Evolutionary conservation across 1,140 invertebrate species (phyloP), one percentile per base, ranked within the genome.

Genomic region (Drosophila sulfurigaster): DNA sequence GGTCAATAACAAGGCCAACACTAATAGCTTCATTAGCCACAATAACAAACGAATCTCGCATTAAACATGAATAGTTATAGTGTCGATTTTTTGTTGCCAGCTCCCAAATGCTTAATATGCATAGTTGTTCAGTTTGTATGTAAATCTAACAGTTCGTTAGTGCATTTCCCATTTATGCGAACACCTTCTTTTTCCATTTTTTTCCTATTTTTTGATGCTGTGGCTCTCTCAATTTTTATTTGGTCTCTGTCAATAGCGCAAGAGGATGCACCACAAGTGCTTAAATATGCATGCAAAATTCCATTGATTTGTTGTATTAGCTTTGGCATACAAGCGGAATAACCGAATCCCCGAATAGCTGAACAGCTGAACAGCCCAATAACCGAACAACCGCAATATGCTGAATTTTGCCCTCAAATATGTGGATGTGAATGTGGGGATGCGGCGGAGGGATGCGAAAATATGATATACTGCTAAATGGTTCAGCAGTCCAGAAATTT

Each of bases 21-120:
- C 82, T 85, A 85, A 81, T 86, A 81, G 78, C 78, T 85, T 85
- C 82, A 85, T 85, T 85, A 85, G 75, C 81, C 74, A 43, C 54
- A 57, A 57, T 57, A 60, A 67, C 49, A 56, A 25, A 38, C 56
- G 25, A 51, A 73, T 32, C 30, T 38, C 16, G 20, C 52, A 32
- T 64, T 32, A 41, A 59, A 51, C 51, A 15, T 10, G n/a, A 46
- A 56, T 59, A 59, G 54, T 51, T 67, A 28, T 43, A 32, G 32
- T 54, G 7, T 35, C 6, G 30, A 20, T 30, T 32, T 16, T 10
- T 41, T 20, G 1, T 41, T 8, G 8, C 20, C 20, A 25, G 20
- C 20, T 25, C 3, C 20, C 20, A 25, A 25, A 25, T 41, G 32
- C 28, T 57, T 75, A 63, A 63, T 69, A 66, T 66, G 52, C 64